These are phyloP conservation scores for Parelbella ahira DNA, from an alignment of 2,888 invertebrate species.

Conservation along the genomic window DNA sequence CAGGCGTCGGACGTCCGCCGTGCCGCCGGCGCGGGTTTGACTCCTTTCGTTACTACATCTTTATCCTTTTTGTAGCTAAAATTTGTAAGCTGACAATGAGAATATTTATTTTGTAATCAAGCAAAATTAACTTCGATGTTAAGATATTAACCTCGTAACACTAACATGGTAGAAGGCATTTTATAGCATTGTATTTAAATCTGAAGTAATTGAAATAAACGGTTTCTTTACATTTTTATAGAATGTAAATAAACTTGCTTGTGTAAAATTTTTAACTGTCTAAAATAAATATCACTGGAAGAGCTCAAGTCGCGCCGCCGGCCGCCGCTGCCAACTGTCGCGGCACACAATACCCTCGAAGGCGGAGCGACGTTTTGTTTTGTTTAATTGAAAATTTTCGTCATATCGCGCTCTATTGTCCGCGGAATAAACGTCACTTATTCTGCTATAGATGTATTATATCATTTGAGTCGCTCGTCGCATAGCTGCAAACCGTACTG, in stretches of 20 bases:
- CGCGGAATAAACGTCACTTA: conserved; percentile 41
- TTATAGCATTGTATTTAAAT: no score
- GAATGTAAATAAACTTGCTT: no score
- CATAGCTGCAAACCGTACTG: no score
- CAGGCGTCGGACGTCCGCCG: conserved; percentile 37
- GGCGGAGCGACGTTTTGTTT: conserved; percentile 52
- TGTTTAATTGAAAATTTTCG: conserved; percentile 73
- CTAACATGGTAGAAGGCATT: no score
- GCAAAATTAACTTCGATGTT: no score
- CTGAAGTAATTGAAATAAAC: no score
- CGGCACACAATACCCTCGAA: conserved; percentile 53
- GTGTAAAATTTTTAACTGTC: not conserved
- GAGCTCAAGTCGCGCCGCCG: conserved; percentile 40
- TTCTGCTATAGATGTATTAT: not conserved
- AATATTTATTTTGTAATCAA: no score
- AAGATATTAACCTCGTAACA: no score
- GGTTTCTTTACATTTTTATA: no score
- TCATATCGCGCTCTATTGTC: conserved; percentile 58
- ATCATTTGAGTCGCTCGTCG: no score
- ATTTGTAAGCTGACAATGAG: no score
- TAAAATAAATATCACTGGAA: conserved; percentile 34
- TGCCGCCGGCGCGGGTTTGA: conserved; percentile 4
- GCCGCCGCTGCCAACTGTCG: conserved; percentile 42
- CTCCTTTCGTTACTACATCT: conserved; percentile 8
- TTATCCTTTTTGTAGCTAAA: no score